Conservation (phyloP, 1,140 invertebrate genomes). For the Drosophila bifasciata region DNA sequence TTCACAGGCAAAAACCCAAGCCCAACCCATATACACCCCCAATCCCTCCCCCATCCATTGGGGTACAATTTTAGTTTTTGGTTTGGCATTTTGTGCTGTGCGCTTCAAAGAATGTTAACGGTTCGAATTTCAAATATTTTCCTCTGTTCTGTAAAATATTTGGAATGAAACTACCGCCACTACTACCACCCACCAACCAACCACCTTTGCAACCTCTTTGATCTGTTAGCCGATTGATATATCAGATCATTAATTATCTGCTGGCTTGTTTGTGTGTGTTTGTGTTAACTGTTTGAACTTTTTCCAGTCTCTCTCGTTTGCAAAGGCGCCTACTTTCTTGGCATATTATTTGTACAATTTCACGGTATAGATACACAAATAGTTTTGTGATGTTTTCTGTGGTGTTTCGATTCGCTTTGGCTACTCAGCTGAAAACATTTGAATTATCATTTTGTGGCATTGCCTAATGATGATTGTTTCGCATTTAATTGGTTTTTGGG, state of each 20-base stretch:
- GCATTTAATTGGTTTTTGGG: conserved; percentile 62
- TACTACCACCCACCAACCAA: no score
- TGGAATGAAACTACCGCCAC: conserved; percentile 8
- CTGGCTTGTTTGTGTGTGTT: no score
- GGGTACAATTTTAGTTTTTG: conserved; percentile 57
- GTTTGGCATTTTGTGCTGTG: conserved; percentile 58
- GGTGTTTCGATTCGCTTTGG: conserved; percentile 55
- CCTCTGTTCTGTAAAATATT: conserved; percentile 31
- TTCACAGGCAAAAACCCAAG: neutral
- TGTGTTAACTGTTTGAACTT: conserved; percentile 14
- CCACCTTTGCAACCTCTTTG: conserved; percentile 27
- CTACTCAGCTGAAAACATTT: conserved; percentile 66
- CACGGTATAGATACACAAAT: conserved; percentile 55
- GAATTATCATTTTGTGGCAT: conserved; percentile 68
- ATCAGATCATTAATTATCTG: conserved; percentile 74
- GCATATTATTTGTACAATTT: conserved; percentile 77
- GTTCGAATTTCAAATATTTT: conserved; percentile 73
- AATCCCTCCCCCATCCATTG: neutral
- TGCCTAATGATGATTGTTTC: conserved; percentile 69
- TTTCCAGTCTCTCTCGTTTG: conserved; percentile 35
- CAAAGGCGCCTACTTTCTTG: conserved; percentile 73
- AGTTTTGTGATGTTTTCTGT: conserved; percentile 48
- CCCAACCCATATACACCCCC: neutral
- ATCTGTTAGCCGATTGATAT: conserved; percentile 65
- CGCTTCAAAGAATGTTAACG: conserved; percentile 69